Conservation (phyloP, 1,140 invertebrate species). For the Drosophila insularis region DNA sequence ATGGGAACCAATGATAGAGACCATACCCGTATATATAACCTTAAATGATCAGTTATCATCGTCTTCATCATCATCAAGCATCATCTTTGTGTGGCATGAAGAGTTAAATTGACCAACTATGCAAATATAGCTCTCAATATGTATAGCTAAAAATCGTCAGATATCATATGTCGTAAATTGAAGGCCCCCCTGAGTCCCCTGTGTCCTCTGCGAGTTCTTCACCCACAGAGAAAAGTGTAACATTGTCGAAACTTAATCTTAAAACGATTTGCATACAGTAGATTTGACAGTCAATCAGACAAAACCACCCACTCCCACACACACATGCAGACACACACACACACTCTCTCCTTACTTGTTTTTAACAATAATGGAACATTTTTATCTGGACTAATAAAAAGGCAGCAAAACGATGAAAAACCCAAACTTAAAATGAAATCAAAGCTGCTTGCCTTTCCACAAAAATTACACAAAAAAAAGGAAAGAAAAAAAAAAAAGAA, state of each 20-base stretch:
- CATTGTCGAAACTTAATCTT: slow-evolving; percentile 34
- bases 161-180: no score
- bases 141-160: no score
- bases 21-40: slow-evolving; percentile 5
- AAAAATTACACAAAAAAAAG: slow-evolving; percentile 21
- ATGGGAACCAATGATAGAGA: slow-evolving; percentile 1
- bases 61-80: not conserved
- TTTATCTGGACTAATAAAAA: slow-evolving; percentile 51
- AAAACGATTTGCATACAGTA: slow-evolving; percentile 63
- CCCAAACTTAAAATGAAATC: slow-evolving; percentile 58
- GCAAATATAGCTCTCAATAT: no score
- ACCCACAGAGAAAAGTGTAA: slow-evolving; percentile 19
- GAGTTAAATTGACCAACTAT: not conserved
- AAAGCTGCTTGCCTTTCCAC: slow-evolving; percentile 26
- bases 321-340: not conserved
- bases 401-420: slow-evolving; percentile 24
- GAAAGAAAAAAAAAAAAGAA: slow-evolving; percentile 19
- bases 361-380: slow-evolving; percentile 17
- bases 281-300: slow-evolving; percentile 58
- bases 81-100: not conserved
- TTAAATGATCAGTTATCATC: slow-evolving; percentile 2
- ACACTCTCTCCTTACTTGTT: not conserved
- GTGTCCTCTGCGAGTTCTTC: no score
- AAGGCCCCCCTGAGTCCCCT: no score
- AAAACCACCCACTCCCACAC: not conserved